These are phyloP conservation scores for Xiphophorus hellerii DNA, from an alignment of 2,113 vertebrate species.

Conservation along the genomic window DNA sequence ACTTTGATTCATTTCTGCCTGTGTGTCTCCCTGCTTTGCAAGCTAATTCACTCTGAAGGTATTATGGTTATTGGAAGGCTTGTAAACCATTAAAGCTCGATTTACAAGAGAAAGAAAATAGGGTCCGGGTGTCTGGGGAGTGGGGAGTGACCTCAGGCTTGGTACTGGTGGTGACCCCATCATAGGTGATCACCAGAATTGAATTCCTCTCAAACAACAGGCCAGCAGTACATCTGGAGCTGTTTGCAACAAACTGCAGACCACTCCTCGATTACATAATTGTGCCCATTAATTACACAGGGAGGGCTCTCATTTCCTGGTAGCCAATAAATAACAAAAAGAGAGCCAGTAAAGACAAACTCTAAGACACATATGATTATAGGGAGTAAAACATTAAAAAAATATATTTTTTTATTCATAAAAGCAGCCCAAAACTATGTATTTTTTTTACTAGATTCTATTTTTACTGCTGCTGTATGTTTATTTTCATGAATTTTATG, in stretches of 20 bases:
- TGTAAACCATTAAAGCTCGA: constrained; percentile 81
- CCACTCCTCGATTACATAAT: constrained; percentile 77
- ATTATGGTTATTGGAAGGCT: constrained; percentile 79
- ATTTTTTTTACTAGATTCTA: not conserved
- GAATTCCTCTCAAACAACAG: constrained; percentile 17
- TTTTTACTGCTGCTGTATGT: not conserved
- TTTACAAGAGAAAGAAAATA: constrained; percentile 77
- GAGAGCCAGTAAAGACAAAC: constrained; percentile 48
- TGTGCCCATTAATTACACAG: constrained; percentile 77
- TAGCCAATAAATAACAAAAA: constrained; percentile 62
- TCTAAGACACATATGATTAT: constrained; percentile 51
- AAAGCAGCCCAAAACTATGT: constrained; percentile 19
- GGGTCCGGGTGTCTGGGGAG: constrained; percentile 48
- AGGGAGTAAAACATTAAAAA: constrained; percentile 51
- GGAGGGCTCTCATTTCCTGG: constrained; percentile 64
- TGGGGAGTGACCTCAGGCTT: constrained; percentile 38
- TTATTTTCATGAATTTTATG: not conserved
- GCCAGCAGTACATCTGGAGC: constrained; percentile 70
- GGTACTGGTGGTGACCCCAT: constrained; percentile 67
- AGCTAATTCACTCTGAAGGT: constrained; percentile 76
- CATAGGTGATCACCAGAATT: constrained; percentile 53
- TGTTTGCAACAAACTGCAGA: constrained; percentile 67
- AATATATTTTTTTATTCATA: constrained; percentile 19
- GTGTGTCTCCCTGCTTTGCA: constrained; percentile 56
- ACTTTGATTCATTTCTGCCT: constrained; percentile 28